Base-by-base conservation (phyloP, 2,797 vertebrate species). In the Dallia pectoralis region DNA sequence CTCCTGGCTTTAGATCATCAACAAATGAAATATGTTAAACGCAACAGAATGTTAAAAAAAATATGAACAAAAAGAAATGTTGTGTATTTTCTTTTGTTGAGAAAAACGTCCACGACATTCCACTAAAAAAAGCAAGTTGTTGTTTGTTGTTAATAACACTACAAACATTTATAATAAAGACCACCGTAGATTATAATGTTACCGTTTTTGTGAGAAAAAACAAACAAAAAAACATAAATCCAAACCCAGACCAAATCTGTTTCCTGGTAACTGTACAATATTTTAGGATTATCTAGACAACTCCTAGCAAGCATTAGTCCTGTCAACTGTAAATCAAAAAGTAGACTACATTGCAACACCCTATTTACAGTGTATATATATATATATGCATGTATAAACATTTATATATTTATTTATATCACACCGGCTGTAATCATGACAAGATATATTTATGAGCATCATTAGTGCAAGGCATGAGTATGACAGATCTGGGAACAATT, bases 311-410 rank as follows among this genome's bases (percentile, higher is more conserved):
- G 91, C 92, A 95, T 96, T 96, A 97, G 95, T 95, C 95, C 91
- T 93, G 93, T 93, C 93, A 95, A 94, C 93, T 93, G 91, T 94
- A 95, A 95, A 96, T 93, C 81, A 95, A 94, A 95, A 94, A 87
- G 92, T 93, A 95, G 92, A 95, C 93, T 95, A 96, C 93, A 96
- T 93, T 93, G 95, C 94, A 95, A 96, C 95, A 96, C 94, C 92
- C 92, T 98, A 98, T 98, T 96, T 98, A 98, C 97, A 98, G 95
- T 95, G 96, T 95, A 96, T 95, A n/a, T 91, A 92, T 93, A 93
- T 94, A 93, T 93, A 93, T 91, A 90, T 92, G 85, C 76, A 79
- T 80, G 77, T 91, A 88, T 93, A 93, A 94, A 93, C 93, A 93
- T 91, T 89, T 92, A 85, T 79, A 79, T 80, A 79, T 91, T 87